These are phyloP conservation scores for Sesia apiformis DNA, from an alignment of 2,888 invertebrate genomes.

Conservation along the genomic window DNA sequence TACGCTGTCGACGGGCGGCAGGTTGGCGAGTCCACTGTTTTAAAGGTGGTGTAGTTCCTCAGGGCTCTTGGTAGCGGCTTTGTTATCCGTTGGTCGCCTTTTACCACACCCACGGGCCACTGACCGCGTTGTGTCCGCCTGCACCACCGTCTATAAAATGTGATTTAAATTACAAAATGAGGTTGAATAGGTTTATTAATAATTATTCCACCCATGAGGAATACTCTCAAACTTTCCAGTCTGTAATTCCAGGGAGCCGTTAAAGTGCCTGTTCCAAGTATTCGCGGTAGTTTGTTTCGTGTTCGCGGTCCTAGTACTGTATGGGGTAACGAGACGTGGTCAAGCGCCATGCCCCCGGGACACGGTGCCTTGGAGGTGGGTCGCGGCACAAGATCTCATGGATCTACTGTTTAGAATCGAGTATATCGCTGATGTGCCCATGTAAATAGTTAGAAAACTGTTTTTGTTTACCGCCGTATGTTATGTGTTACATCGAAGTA, in stretches of 20 bases:
- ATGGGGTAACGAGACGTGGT: conserved; percentile 29
- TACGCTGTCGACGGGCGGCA: no score
- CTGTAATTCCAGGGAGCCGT: conserved; percentile 52
- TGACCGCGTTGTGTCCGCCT: no score
- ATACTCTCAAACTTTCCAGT: conserved; percentile 4
- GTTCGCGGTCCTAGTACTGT: conserved; percentile 38
- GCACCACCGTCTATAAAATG: no score
- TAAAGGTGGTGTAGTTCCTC: no score
- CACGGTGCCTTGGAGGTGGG: conserved; percentile 45
- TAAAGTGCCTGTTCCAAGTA: conserved; percentile 55
- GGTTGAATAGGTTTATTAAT: no score
- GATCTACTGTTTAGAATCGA: conserved; percentile 53
- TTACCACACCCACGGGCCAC: no score
- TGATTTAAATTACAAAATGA: no score
- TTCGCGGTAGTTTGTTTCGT: conserved; percentile 57
- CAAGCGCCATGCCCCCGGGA: conserved; percentile 4
- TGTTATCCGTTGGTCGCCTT: no score
- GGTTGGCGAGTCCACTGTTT: no score
- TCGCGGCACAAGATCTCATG: conserved; percentile 48
- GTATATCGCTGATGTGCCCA: conserved; percentile 60
- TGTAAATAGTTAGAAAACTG: conserved; percentile 25
- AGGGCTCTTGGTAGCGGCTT: no score
- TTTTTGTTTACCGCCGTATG: no score
- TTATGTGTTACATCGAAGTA: no score
- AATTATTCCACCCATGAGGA: background rate